Base-by-base conservation (phyloP, 2,797 vertebrate genomes). In the Iguana delicatissima region DNA sequence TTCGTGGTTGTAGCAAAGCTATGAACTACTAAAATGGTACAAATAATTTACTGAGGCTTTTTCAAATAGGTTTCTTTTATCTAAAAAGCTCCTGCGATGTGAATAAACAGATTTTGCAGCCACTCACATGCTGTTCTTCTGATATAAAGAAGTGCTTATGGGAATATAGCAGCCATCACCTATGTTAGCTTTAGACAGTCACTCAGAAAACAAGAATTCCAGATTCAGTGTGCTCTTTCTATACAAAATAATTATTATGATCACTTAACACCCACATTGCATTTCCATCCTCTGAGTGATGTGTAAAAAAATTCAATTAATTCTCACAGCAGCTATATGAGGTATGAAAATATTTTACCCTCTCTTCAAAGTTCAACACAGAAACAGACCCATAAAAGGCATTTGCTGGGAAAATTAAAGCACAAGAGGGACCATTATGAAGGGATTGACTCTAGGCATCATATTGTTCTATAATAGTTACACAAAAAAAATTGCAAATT, bases 1-100 rank as follows among this genome's bases (percentile, higher is more conserved):
- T 80, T 85, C 14, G 1, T 52, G 13, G 79, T 92, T 89, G 89
- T 46, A 74, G 67, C 94, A 82, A 14, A 80, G 91, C 89, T 67
- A 59, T 94, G 89, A 94, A 90, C 1, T 6, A 46, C 80, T n/a
- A 90, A 93, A 7, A 72, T 87, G 32, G 89, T 92, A 84, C n/a
- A 86, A 77, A 90, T 22, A 82, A 18, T 18, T 29, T 67, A 50
- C 4, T 72, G 62, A 69, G 64, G n/a, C 9, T 12, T 92, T 95
- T 77, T 38, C 95, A 84, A 59, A 29, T 88, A 59, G 38, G 64
- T 18, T 18, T 62, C 22, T 22, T 86, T 24, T 86, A 95, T 89
- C 72, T 94, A 55, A 92, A 93, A 1, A 92, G 83, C 10, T 72
- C 67, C 13, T 20, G 3, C 57, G 82, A 35, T 59, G 59, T 29